A percentile compares a stretch with the other conserved stretches of the same genome.
Evolutionary conservation across 2,888 invertebrate genomes (phyloP).

Genomic region (Arctia plantaginis): DNA sequence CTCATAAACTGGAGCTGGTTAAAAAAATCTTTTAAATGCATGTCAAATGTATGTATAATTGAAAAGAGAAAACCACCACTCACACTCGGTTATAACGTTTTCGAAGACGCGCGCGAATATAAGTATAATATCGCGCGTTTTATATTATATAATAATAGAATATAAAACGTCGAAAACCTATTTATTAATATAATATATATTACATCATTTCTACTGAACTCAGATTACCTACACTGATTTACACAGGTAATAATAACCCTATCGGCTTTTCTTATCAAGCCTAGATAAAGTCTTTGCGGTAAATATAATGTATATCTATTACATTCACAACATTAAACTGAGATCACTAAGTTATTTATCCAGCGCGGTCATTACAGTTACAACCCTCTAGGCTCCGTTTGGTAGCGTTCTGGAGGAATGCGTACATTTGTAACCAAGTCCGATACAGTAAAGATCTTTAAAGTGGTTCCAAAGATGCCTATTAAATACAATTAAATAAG

Average conservation of each 20-base stretch:
- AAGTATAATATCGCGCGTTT: too few relatives aligned
- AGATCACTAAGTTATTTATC: slow-evolving; percentile 23
- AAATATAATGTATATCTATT: slow-evolving; percentile 5
- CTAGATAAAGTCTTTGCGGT: neutral
- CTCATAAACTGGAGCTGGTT: too few relatives aligned
- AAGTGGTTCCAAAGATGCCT: neutral
- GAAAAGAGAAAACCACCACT: too few relatives aligned
- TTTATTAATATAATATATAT: too few relatives aligned
- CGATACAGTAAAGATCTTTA: slow-evolving; percentile 8
- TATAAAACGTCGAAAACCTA: too few relatives aligned
- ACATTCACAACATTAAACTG: slow-evolving; percentile 14
- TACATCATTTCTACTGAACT: too few relatives aligned
- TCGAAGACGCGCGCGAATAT: too few relatives aligned
- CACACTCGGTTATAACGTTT: too few relatives aligned
- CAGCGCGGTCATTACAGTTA: slow-evolving; percentile 11
- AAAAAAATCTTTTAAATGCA: too few relatives aligned
- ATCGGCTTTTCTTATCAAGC: neutral
- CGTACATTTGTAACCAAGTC: slow-evolving; percentile 14
- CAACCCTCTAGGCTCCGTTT: slow-evolving; percentile 10
- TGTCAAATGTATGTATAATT: too few relatives aligned
- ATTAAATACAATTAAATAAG: neutral
- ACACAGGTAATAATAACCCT: neutral
- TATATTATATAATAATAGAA: too few relatives aligned
- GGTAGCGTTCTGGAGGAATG: slow-evolving; percentile 8
- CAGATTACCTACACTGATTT: too few relatives aligned